phyloP scores from a whole-genome alignment of 2,888 invertebrate species.

The Cryptocheilus praepositus region DNA sequence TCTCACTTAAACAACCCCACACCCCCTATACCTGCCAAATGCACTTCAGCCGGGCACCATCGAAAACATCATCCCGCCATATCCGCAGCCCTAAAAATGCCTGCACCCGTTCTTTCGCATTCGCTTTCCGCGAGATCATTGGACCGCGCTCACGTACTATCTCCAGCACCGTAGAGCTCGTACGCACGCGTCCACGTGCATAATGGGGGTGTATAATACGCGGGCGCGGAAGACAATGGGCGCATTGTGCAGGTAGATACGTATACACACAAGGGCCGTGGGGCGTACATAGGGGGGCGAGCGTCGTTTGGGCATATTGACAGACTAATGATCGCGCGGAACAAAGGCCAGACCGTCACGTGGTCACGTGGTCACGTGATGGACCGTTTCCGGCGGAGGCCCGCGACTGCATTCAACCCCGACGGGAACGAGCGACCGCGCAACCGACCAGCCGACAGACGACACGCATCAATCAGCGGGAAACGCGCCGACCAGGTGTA shows the following conservation, averaged over 20 bases:
- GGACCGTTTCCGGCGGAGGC: slow-evolving; percentile 72
- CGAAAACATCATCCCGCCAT: too few relatives aligned
- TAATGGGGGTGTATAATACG: slow-evolving; percentile 73
- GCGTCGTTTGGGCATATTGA: slow-evolving; percentile 74
- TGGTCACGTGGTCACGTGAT: slow-evolving; percentile 74
- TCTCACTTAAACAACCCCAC: too few relatives aligned
- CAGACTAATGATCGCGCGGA: slow-evolving; percentile 74
- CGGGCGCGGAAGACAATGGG: slow-evolving; percentile 72
- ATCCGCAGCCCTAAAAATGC: too few relatives aligned
- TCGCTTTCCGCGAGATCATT: slow-evolving; percentile 14
- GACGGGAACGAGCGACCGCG: slow-evolving; percentile 35
- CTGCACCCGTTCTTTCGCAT: too few relatives aligned
- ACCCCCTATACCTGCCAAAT: too few relatives aligned
- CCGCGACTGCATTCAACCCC: slow-evolving; percentile 60
- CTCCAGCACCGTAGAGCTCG: slow-evolving; percentile 19
- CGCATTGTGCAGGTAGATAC: slow-evolving; percentile 73
- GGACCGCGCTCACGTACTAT: slow-evolving; percentile 34
- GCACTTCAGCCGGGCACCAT: too few relatives aligned
- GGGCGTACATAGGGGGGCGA: slow-evolving; percentile 47
- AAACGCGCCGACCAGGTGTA: slow-evolving; percentile 51
- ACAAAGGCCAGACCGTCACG: slow-evolving; percentile 73
- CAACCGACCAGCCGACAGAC: slow-evolving; percentile 48
- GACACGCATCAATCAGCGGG: slow-evolving; percentile 69
- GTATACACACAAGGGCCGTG: slow-evolving; percentile 44
- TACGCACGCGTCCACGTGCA: slow-evolving; percentile 66